Base-by-base conservation (phyloP, 2,888 invertebrate genomes). In the Calliphora vomitoria region DNA sequence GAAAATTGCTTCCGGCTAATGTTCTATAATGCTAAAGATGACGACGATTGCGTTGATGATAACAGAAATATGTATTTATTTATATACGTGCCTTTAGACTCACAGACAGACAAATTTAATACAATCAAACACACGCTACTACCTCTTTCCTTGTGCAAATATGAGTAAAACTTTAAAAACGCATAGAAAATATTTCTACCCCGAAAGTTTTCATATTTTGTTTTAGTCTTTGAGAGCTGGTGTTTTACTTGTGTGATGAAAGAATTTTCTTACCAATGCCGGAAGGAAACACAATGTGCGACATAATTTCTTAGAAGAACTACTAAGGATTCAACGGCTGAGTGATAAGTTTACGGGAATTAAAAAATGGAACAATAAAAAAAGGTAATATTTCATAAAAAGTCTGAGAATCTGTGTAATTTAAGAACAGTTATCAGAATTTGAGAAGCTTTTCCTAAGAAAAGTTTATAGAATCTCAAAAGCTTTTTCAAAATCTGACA, bases 1-100 rank as follows among this genome's bases (percentile, higher is more conserved):
- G 58, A 80, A 88, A 89, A 90, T 90, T 87, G 83, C 88, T 90
- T 89, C 88, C 89, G 88, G 85, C 88, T 75, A 85, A 88, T 85
- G 72, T 82, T 80, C 87, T 82, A 64, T 31, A 78, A 85, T 82
- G 78, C 68, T 38, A 31, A 76, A 74, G 62, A 82, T 78, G 81
- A 44, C 76, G 83, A 79, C 50, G 81, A 69, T 74, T 68, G 81
- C 25, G 72, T 31, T 78, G 75, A 80, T 85, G 44, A 82, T 78
- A 68, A 86, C 53, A 74, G 66, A 82, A 84, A 62, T 66, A 76
- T 72, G 18, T 81, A 84, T 74, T 55, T 82, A 68, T 83, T 64
- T 78, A 64, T 55, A 55, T 62, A 62, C 55, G 44, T 75, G 72
- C 64, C 41, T 35, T 13, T 6, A 41, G 18, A 66, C 20, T 69